Percentiles rank a stretch among this genome's conserved stretches.
Conservation (phyloP, 2,888 invertebrate species). For the Dynastes tityus region DNA sequence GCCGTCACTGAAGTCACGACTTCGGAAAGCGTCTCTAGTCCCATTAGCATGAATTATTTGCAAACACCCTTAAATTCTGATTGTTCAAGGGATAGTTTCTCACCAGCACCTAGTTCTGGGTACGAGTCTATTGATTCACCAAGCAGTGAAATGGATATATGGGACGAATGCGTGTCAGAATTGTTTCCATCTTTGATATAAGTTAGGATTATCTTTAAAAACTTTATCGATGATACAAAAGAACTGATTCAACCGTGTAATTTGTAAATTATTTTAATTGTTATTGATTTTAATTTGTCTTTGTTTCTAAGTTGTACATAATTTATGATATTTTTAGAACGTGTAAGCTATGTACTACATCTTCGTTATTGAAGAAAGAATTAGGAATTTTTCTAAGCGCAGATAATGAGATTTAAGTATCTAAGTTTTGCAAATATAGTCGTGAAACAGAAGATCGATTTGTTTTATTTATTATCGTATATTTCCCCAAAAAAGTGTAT, state of each 20-base stretch:
- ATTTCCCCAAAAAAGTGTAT: too few relatives aligned
- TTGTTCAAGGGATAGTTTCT: conserved; percentile 47
- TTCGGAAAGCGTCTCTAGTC: conserved; percentile 57
- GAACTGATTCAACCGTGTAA: conserved; percentile 8
- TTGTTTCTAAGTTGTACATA: conserved; percentile 26
- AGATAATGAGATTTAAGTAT: neutral
- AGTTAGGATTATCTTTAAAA: conserved; percentile 53
- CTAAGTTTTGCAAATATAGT: conserved; percentile 46
- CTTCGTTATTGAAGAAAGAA: neutral
- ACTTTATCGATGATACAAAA: neutral
- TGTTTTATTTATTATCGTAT: neutral
- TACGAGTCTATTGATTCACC: conserved; percentile 81
- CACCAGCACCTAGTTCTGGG: conserved; percentile 74
- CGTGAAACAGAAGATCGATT: conserved; percentile 15
- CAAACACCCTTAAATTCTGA: conserved; percentile 12
- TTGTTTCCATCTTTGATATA: conserved; percentile 83
- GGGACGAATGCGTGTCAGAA: conserved; percentile 85
- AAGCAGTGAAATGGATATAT: conserved; percentile 73
- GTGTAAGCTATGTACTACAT: neutral
- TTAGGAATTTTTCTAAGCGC: neutral
- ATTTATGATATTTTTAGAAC: neutral
- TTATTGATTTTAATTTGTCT: conserved; percentile 9
- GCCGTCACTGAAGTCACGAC: conserved; percentile 69
- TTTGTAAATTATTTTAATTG: conserved; percentile 30
- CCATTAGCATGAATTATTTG: conserved; percentile 47